Conservation (phyloP, 2,797 vertebrate genomes). For the Emys orbicularis region DNA sequence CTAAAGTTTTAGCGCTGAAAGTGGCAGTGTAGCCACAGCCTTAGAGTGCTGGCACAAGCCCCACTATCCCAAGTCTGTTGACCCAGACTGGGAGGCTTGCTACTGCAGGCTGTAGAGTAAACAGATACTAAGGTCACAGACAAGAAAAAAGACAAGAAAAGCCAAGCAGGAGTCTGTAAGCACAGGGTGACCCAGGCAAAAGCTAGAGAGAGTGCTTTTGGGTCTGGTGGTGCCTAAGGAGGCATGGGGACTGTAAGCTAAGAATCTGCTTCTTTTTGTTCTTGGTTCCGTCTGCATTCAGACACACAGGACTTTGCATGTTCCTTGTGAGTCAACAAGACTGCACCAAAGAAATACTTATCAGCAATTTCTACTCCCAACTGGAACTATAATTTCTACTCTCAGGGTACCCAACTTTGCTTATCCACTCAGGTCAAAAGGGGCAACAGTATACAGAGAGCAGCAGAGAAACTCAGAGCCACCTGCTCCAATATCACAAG, state of each 20-base stretch:
- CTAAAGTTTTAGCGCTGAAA: too few species aligned
- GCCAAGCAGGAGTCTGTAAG: neutral
- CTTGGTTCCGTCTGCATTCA: neutral
- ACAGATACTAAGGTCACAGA: neutral
- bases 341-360: neutral
- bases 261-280: neutral
- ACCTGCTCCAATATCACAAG: neutral
- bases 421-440: neutral
- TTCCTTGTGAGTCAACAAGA: neutral
- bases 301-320: neutral
- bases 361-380: neutral
- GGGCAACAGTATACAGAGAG: neutral
- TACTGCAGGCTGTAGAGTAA: neutral
- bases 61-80: neutral
- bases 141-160: neutral
- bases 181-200: neutral
- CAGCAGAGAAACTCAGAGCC: neutral
- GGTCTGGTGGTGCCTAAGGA: neutral
- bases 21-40: too few species aligned
- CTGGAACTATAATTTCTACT: too few species aligned
- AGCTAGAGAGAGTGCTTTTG: neutral
- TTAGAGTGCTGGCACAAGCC: neutral
- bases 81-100: neutral
- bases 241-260: neutral
- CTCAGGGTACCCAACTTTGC: neutral